Evolutionary conservation across 2,797 vertebrate species (phyloP), one percentile per base, ranked within the genome.

Genomic region (Tympanoctomys barrerae): DNA sequence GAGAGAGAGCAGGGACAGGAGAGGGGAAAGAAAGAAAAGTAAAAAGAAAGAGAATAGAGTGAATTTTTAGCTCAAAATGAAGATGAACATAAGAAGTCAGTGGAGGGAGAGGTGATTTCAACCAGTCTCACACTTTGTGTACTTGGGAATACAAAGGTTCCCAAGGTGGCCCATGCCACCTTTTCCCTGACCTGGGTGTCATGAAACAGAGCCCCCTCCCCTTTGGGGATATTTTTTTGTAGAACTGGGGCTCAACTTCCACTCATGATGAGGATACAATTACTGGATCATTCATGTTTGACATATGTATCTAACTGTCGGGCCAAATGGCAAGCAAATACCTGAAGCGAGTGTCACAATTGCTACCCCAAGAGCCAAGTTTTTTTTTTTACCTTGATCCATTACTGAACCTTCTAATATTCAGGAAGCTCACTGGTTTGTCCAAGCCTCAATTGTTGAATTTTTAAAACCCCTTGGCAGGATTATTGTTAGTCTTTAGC

Each of bases 371-470:
- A 39, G 36, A 49, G 31, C 28, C 59, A 71, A 10, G 7, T 88
- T 82, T 61, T 52, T 42, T 36, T 39, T 52, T 42, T 36, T 39
- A 11, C 36, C 18, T 10, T 64, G 42, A 64, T 86, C 57, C 33
- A 36, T 31, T 13, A 22, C 85, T 16, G 71, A 90, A 22, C 46
- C 11, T 0, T 28, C 4, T 66, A 79, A 68, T 59, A 49, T 68
- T 81, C 52, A 62, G 26, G 68, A 95, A 95, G 62, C 61, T 94
- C 81, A 46, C 19, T 82, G 46, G 57, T 49, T 26, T 89, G 10
- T 83, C 52, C 31, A 71, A 64, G 8, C 36, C 73, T 64, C 13
- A 12, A n/a, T n/a, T 89, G 85, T 91, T 84, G 62, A 21, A 10
- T 83, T 78, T 89, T 84, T 85, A 61, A 83, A 42, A 66, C n/a